phyloP scores from a whole-genome alignment of 1,140 invertebrate species.

The Halyomorpha halys region DNA sequence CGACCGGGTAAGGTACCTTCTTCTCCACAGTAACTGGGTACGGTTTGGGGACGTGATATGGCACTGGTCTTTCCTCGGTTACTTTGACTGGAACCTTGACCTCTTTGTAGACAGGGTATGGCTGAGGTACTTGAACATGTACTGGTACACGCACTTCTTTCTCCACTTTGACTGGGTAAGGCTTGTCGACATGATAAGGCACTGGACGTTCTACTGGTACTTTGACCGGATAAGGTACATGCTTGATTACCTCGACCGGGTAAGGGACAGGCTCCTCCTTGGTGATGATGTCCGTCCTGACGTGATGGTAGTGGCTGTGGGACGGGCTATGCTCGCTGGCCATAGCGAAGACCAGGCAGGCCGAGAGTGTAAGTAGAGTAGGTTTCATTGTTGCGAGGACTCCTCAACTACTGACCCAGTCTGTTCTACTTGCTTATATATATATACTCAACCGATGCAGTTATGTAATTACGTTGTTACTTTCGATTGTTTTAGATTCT shows the following conservation, averaged over 20 bases:
- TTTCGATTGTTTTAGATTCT: no score
- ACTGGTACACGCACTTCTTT: not conserved
- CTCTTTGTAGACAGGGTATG: no score
- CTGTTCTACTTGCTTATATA: no score
- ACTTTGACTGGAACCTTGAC: no score
- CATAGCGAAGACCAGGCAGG: not conserved
- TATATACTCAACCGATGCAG: no score
- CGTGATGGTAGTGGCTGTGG: not conserved
- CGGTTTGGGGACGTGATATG: not conserved
- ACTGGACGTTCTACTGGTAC: not conserved
- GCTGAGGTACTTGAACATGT: not conserved
- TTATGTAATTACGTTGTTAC: no score
- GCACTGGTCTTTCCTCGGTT: no score
- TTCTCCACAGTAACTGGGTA: not conserved
- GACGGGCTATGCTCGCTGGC: not conserved
- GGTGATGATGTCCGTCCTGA: not conserved
- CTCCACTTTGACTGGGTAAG: not conserved
- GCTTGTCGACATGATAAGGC: no score
- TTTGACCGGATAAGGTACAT: slow-evolving; percentile 7
- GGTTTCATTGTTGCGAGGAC: no score
- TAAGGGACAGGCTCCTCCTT: not conserved
- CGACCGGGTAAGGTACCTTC: no score
- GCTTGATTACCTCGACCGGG: not conserved
- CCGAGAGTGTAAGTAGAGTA: not conserved
- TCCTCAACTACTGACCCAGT: no score